Evolutionary conservation across 2,113 vertebrate genomes (phyloP).

Genomic region (Tetrao urogallus): DNA sequence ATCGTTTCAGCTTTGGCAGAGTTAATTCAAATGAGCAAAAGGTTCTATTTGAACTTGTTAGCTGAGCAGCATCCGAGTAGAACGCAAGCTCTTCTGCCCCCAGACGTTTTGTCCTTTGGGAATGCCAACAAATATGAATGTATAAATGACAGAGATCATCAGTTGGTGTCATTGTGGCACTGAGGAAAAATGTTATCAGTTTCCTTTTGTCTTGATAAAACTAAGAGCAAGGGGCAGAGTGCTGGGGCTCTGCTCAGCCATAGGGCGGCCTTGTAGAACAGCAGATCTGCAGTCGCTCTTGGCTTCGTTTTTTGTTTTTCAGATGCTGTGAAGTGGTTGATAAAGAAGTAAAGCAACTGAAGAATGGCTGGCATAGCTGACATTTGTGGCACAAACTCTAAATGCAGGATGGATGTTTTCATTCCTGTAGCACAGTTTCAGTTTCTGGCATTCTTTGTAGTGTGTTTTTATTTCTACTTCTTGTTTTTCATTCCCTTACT

Average conservation of each 20-base stretch:
- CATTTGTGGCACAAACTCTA: not conserved
- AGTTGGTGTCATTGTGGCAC: not conserved
- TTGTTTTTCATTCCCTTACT: conserved; percentile 18
- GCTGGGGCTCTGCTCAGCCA: not conserved
- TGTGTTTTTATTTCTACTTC: conserved; percentile 18
- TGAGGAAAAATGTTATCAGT: not conserved
- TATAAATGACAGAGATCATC: not conserved
- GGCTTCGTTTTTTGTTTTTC: not conserved
- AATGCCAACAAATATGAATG: not conserved
- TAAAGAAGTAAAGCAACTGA: not conserved
- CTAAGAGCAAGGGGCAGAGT: not conserved
- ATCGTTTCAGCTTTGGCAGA: not conserved
- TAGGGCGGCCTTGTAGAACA: not conserved
- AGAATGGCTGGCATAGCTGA: conserved; percentile 1
- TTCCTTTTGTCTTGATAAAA: not conserved
- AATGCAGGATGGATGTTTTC: not conserved
- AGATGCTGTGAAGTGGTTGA: not conserved
- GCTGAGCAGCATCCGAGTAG: not conserved
- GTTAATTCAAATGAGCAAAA: not conserved
- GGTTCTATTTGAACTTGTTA: not conserved
- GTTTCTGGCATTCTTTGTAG: not conserved
- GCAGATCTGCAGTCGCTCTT: not conserved
- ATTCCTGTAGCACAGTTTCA: not conserved
- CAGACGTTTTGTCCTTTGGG: not conserved
- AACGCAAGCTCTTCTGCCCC: not conserved